Conservation (phyloP, 2,888 invertebrate genomes). For the Electrophaes corylata region DNA sequence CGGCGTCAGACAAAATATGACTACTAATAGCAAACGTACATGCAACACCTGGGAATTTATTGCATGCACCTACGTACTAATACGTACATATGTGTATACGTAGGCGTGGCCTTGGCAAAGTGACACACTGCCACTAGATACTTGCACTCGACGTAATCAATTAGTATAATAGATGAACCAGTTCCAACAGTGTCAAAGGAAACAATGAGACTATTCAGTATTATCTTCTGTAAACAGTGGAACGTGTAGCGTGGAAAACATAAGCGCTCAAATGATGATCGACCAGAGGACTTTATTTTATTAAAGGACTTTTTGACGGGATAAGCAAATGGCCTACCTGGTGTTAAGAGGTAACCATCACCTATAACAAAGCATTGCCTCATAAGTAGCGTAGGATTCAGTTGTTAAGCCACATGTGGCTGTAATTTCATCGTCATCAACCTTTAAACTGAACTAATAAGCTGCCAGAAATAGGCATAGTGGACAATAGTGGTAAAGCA, state of each 20-base stretch:
- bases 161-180: slow-evolving; percentile 30
- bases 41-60: slow-evolving; percentile 43
- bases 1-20: slow-evolving; percentile 19
- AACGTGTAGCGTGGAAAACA: slow-evolving; percentile 28
- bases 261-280: neutral
- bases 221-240: slow-evolving; percentile 23
- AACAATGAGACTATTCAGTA: slow-evolving; percentile 30
- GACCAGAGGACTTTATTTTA: neutral
- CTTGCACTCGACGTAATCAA: slow-evolving; percentile 26
- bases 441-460: too few relatives aligned
- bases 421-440: too few relatives aligned
- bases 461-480: too few relatives aligned
- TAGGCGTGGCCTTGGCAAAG: slow-evolving; percentile 50
- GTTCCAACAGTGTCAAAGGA: slow-evolving; percentile 17
- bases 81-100: neutral
- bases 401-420: too few relatives aligned
- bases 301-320: neutral
- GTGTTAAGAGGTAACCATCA: too few relatives aligned
- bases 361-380: too few relatives aligned
- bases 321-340: too few relatives aligned
- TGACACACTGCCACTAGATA: slow-evolving; percentile 42
- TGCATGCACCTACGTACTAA: slow-evolving; percentile 20
- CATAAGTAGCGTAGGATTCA: too few relatives aligned
- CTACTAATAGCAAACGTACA: slow-evolving; percentile 23
- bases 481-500: too few relatives aligned